Evolutionary conservation across 1,140 invertebrate genomes (phyloP).

Genomic region (Doryteuthis pealeii): DNA sequence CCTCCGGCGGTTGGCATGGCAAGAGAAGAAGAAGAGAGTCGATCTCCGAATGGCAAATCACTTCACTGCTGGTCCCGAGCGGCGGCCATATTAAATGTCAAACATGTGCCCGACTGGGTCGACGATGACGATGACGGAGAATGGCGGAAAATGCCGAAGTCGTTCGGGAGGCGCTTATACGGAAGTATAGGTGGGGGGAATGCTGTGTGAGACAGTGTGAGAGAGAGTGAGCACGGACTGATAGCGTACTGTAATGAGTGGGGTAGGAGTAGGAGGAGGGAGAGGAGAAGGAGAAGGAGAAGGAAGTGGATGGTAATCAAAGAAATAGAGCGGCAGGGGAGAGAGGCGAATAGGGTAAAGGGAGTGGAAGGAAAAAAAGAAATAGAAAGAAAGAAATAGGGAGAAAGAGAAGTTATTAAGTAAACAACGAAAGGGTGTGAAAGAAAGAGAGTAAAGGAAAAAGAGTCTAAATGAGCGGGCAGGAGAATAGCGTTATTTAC

Average conservation of each 20-base stretch:
- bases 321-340: not conserved
- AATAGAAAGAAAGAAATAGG: not conserved
- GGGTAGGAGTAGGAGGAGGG: constrained; percentile 16
- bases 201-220: constrained; percentile 11
- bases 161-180: not conserved
- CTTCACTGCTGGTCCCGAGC: not conserved
- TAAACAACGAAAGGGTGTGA: not conserved
- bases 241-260: not conserved
- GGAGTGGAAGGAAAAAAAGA: not conserved
- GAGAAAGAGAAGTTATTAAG: not conserved
- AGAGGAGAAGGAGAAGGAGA: constrained; percentile 18
- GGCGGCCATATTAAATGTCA: constrained; percentile 10
- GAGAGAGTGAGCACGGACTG: not conserved
- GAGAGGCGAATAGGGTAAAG: not conserved
- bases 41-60: not conserved
- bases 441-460: not conserved
- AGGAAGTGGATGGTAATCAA: not conserved
- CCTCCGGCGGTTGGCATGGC: not conserved
- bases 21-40: not conserved
- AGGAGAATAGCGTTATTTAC: too few species aligned
- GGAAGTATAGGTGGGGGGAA: not conserved
- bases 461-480: not conserved
- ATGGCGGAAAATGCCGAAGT: constrained; percentile 12
- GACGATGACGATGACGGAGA: constrained; percentile 13
- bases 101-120: constrained; percentile 19